Conservation (phyloP, 2,797 vertebrate genomes). For the Trichosurus vulpecula region DNA sequence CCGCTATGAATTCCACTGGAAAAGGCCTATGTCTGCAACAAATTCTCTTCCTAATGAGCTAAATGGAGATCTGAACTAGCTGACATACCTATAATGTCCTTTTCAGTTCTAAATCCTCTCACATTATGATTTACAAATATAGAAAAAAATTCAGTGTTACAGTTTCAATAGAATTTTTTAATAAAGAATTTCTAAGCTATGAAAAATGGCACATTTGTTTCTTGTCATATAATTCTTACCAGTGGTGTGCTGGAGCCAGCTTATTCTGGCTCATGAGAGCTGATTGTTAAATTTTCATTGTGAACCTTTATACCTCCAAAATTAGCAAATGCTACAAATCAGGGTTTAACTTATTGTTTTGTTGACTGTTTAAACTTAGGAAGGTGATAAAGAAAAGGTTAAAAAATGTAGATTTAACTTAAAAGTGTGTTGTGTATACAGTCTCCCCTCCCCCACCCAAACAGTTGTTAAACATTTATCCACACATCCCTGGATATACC, state of each 20-base stretch:
- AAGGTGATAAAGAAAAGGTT: not conserved
- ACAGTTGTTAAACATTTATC: not conserved
- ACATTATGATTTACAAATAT: not conserved
- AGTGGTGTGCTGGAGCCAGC: not conserved
- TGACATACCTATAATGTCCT: not conserved
- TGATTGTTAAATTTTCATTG: not conserved
- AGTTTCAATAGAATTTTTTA: not conserved
- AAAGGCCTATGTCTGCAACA: constrained; percentile 19
- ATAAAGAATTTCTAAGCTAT: constrained; percentile 43
- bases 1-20: constrained; percentile 14
- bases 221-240: not conserved
- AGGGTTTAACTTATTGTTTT: not conserved
- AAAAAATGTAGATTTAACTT: not conserved
- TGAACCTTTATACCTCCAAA: not conserved
- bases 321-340: not conserved
- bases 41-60: constrained; percentile 28
- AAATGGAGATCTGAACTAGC: not conserved
- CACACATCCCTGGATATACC: not conserved
- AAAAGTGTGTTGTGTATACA: not conserved
- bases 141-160: not conserved
- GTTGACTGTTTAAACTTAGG: not conserved
- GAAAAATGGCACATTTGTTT: not conserved
- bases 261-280: not conserved
- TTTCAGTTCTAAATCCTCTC: not conserved
- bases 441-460: not conserved